Conservation (phyloP, 1,140 invertebrate genomes). For the Pachypsylla venusta region DNA sequence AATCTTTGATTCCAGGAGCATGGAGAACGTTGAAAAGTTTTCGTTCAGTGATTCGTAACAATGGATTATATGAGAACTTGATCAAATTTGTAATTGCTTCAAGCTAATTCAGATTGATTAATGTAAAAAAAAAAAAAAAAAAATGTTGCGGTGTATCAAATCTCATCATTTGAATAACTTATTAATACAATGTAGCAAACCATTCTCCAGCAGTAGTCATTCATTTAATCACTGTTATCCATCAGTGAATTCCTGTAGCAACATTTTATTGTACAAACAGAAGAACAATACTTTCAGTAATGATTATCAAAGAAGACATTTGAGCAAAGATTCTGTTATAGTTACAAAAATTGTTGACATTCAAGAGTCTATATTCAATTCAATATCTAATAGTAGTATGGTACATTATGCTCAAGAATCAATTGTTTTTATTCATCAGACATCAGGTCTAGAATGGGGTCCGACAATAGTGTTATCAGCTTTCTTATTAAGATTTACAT, state of each 20-base stretch:
- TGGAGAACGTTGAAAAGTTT: too few species aligned
- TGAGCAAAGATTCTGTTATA: neutral
- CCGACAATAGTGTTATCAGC: neutral
- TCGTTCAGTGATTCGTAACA: too few species aligned
- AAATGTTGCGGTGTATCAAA: neutral
- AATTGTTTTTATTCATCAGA: neutral
- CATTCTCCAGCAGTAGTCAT: neutral
- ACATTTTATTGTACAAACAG: neutral
- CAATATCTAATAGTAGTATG: neutral
- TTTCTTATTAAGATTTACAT: neutral
- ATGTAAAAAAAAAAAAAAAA: too few species aligned
- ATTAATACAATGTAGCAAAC: neutral
- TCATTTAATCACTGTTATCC: neutral
- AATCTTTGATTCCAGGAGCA: too few species aligned
- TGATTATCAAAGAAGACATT: neutral
- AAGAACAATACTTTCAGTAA: neutral
- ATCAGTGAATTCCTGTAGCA: neutral
- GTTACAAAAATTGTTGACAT: neutral
- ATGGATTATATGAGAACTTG: too few species aligned
- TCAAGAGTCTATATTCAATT: neutral
- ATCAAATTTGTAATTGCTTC: too few species aligned
- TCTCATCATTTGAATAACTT: neutral
- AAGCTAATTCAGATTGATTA: too few species aligned
- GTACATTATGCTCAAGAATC: neutral
- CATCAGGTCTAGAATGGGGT: neutral